These are phyloP conservation scores for Xenopus tropicalis DNA, from an alignment of 2,113 vertebrate species.

Conservation along the genomic window UCB_Xtro_10.0 CM004447.2:20618001-20618500, in stretches of 20 bases:
- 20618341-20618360: too few species aligned
- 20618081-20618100: constrained; percentile 67
- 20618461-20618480: too few species aligned
- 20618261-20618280: too few species aligned
- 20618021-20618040: constrained; percentile 30
- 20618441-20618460: too few species aligned
- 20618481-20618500: too few species aligned
- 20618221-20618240: not conserved
- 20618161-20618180: constrained; percentile 61
- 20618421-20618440: too few species aligned
- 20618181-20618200: constrained; percentile 69
- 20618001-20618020: not conserved
- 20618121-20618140: constrained; percentile 54
- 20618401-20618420: too few species aligned
- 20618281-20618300: too few species aligned
- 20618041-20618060: constrained; percentile 61
- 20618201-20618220: not conserved
- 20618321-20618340: too few species aligned
- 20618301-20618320: too few species aligned
- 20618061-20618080: constrained; percentile 59
- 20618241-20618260: not conserved
- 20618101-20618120: constrained; percentile 63
- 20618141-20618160: constrained; percentile 62
- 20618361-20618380: too few species aligned
- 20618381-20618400: too few species aligned